Base-by-base conservation (phyloP, 2,797 vertebrate genomes). In the Melanotaenia pygmaea region DNA sequence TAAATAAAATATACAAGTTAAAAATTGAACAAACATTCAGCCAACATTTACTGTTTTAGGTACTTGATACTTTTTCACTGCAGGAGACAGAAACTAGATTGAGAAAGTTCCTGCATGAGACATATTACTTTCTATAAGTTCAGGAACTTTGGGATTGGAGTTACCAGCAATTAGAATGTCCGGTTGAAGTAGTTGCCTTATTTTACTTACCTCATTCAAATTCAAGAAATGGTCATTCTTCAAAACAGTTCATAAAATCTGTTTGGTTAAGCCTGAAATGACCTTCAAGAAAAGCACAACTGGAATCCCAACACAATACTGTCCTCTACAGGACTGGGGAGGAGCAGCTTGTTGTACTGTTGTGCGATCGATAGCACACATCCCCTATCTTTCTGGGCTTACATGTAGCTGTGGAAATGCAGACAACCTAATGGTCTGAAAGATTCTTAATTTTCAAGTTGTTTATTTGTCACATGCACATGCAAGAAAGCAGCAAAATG, bases 1-100 rank as follows among this genome's bases (percentile, higher is more conserved):
- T 70, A 28, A 72, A 54, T 60, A 57, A 76, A 64, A 79, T 59
- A 75, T 11, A 60, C 2, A 30, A 30, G 12, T 69, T 61, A 59
- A 56, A 64, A 75, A 70, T 43, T 70, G 20, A 76, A n/a, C 28
- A 30, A 30, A 72, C 70, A 70, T 60, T 66, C 34, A 65, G 26
- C 45, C 35, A 62, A 74, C 50, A 43, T 78, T 78, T 72, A 58
- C 30, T 30, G 30, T 13, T 24, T 60, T 24, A 40, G 34, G 10
- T 59, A 37, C 11, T 40, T 5, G 3, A 20, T 24, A 1, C n/a
- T 12, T 24, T 38, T 38, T 35, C 14, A 18, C 26, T 12, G 34
- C 6, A 38, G 37, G 37, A 38, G 9, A 38, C 47, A 65, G 4
- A 65, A 26, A 26, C n/a, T 53, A 7, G 13, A 26, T 12, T 26